Evolutionary conservation across 2,113 vertebrate genomes (phyloP).

Genomic region (Ammodytes marinus): DNA sequence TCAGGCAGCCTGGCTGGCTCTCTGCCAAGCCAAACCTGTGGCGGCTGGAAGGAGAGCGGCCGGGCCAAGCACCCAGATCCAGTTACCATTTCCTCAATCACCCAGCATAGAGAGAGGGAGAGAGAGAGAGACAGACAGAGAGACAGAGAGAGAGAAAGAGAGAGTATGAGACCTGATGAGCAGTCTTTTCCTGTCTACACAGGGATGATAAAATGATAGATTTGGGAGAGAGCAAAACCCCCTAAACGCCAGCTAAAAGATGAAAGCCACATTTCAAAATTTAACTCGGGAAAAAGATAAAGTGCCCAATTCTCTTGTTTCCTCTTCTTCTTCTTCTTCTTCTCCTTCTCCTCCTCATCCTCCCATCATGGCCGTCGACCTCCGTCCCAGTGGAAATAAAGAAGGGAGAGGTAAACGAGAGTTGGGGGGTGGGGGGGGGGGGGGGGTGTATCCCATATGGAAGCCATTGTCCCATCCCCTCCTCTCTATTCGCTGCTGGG

Average conservation of each 20-base stretch:
- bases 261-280: slow-evolving; percentile 51
- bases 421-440: background rate
- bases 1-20: slow-evolving; percentile 80
- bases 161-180: slow-evolving; percentile 69
- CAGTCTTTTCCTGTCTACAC: slow-evolving; percentile 66
- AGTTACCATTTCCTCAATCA: slow-evolving; percentile 83
- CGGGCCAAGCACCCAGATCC: slow-evolving; percentile 68
- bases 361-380: slow-evolving; percentile 25
- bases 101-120: slow-evolving; percentile 33
- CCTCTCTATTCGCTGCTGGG: slow-evolving; percentile 49
- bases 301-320: slow-evolving; percentile 53
- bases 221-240: slow-evolving; percentile 40
- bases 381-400: slow-evolving; percentile 30
- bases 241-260: slow-evolving; percentile 38
- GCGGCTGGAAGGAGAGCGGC: slow-evolving; percentile 65
- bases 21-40: slow-evolving; percentile 78
- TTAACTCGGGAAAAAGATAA: slow-evolving; percentile 44
- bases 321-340: slow-evolving; percentile 37
- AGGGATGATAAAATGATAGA: slow-evolving; percentile 67
- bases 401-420: slow-evolving; percentile 24
- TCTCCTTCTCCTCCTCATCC: slow-evolving; percentile 39
- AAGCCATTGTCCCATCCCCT: slow-evolving; percentile 67
- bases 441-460: slow-evolving; percentile 65
- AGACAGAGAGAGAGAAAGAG: slow-evolving; percentile 34
- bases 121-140: slow-evolving; percentile 10